Percentiles rank a stretch among this genome's conserved stretches.
Conservation (phyloP, 2,888 invertebrate species). For the Macaria notata region DNA sequence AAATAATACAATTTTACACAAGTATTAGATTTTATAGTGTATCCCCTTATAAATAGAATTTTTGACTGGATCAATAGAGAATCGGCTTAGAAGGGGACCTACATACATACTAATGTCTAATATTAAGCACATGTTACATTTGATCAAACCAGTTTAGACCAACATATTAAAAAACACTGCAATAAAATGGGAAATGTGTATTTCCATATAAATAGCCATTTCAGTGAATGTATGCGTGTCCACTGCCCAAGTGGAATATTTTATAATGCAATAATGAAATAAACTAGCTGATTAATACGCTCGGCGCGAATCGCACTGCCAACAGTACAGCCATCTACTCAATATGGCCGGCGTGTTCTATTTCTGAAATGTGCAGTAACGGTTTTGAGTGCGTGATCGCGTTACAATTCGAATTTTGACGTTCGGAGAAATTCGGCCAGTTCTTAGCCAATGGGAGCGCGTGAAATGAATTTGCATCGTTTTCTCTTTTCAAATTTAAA, state of each 20-base stretch:
- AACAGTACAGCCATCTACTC: slow-evolving; percentile 63
- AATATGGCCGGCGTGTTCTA: slow-evolving; percentile 79
- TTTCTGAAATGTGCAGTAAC: slow-evolving; percentile 81
- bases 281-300: slow-evolving; percentile 77
- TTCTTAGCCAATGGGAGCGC: slow-evolving; percentile 51
- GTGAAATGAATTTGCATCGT: slow-evolving; percentile 55
- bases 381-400: slow-evolving; percentile 75
- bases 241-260: slow-evolving; percentile 61
- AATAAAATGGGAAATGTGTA: slow-evolving; percentile 35
- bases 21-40: too few species aligned
- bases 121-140: background rate
- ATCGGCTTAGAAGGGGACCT: too few species aligned
- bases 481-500: slow-evolving; percentile 71
- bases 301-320: slow-evolving; percentile 66
- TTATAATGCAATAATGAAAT: slow-evolving; percentile 72
- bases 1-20: too few species aligned
- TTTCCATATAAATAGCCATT: slow-evolving; percentile 50
- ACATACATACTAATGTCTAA: too few species aligned
- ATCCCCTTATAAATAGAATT: too few species aligned
- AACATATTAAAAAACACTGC: background rate
- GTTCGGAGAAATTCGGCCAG: slow-evolving; percentile 76
- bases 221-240: slow-evolving; percentile 55
- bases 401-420: slow-evolving; percentile 72
- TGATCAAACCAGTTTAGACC: background rate
- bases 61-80: too few species aligned